Percentiles rank a stretch among this genome's conserved stretches.
Evolutionary conservation across 2,113 vertebrate species (phyloP).

Genomic region (Eurystomus gularis): DNA sequence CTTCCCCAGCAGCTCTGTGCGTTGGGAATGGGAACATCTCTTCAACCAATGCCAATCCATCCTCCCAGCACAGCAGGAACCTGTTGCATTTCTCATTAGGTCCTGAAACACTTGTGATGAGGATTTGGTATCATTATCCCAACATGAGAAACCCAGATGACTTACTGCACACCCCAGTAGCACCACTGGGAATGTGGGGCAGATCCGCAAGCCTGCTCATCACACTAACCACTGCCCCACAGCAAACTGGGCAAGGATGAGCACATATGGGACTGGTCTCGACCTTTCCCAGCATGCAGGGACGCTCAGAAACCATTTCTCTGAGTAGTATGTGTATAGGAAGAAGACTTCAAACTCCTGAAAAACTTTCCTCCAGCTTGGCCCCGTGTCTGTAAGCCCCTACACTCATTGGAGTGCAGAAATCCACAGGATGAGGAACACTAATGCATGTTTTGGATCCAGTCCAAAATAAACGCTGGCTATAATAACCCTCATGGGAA

Average conservation of each 20-base stretch:
- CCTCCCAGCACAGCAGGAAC: background rate
- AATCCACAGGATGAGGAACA: slow-evolving; percentile 50
- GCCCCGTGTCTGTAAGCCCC: background rate
- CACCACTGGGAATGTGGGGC: background rate
- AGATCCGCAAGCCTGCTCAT: background rate
- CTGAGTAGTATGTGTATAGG: rapidly evolving
- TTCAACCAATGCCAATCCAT: background rate
- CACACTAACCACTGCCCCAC: rapidly evolving
- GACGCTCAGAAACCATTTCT: rapidly evolving
- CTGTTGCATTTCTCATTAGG: background rate
- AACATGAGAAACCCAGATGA: background rate
- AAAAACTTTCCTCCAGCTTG: background rate
- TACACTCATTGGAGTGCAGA: background rate
- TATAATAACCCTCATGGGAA: slow-evolving; percentile 56
- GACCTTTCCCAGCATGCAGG: rapidly evolving
- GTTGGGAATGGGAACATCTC: background rate
- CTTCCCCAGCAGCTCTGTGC: background rate
- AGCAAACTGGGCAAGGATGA: background rate
- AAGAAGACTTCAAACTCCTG: background rate
- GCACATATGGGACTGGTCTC: rapidly evolving
- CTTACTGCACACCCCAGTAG: background rate
- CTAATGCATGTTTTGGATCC: slow-evolving; percentile 56
- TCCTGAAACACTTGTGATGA: background rate
- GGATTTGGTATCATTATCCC: background rate
- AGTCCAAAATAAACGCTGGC: slow-evolving; percentile 45